Percentiles rank a stretch among this genome's conserved stretches.
Evolutionary conservation across 2,888 invertebrate species (phyloP).

Genomic region (Lycaena phlaeas): DNA sequence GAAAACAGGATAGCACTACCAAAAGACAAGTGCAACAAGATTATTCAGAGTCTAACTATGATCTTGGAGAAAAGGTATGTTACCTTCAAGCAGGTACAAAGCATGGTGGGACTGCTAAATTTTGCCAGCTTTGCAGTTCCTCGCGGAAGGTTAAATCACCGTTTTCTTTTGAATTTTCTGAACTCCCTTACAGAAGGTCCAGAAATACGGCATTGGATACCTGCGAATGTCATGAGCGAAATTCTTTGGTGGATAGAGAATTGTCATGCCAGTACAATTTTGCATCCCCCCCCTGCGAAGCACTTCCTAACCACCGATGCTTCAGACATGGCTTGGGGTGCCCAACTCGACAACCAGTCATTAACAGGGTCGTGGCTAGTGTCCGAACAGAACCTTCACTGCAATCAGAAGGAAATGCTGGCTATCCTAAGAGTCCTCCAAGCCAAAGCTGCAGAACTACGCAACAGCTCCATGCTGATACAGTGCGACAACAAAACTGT

Average conservation of each 20-base stretch:
- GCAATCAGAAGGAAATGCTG: constrained; percentile 20
- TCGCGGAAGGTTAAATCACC: constrained; percentile 20
- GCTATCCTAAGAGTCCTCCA: constrained; percentile 11
- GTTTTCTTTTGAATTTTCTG: constrained; percentile 15
- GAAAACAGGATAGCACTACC: constrained; percentile 14
- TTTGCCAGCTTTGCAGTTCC: constrained; percentile 23
- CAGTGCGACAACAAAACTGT: constrained; percentile 19
- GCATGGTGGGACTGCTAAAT: constrained; percentile 20
- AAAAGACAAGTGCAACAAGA: constrained; percentile 13
- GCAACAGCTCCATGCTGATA: constrained; percentile 3
- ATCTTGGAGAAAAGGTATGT: too few species aligned
- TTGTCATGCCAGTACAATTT: too few species aligned
- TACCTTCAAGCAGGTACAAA: constrained; percentile 18
- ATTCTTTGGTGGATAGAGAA: too few species aligned
- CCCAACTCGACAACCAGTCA: constrained; percentile 15
- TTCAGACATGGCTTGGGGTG: constrained; percentile 18
- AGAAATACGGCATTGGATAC: too few species aligned
- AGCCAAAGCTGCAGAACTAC: not conserved
- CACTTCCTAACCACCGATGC: constrained; percentile 16
- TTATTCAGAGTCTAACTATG: too few species aligned
- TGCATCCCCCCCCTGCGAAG: not conserved
- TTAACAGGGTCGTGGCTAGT: too few species aligned
- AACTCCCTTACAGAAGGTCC: too few species aligned
- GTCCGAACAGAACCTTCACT: too few species aligned
- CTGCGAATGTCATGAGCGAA: too few species aligned